Percentiles rank a stretch among this genome's conserved stretches.
phyloP scores from a whole-genome alignment of 2,888 invertebrate genomes.

The Diaprepes abbreviatus region DNA sequence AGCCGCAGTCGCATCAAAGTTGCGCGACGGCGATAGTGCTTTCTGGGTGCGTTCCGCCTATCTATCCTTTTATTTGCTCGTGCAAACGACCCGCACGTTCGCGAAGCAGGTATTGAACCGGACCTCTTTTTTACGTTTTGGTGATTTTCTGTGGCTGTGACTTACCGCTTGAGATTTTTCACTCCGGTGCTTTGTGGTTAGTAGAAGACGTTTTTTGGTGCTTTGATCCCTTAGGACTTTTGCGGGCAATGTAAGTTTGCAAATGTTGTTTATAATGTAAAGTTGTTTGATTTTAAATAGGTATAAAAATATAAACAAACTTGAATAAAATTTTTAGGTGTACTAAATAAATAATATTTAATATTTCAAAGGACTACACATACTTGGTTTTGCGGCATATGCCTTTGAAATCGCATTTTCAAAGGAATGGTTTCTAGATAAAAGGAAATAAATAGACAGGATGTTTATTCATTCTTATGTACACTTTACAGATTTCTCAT shows the following conservation, averaged over 20 bases:
- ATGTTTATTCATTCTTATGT: constrained; percentile 7
- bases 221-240: neutral
- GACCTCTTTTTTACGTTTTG: constrained; percentile 44
- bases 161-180: constrained; percentile 23
- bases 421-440: neutral
- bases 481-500: neutral
- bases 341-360: too few relatives aligned
- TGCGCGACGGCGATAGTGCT: constrained; percentile 15
- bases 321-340: too few relatives aligned
- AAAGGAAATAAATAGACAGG: constrained; percentile 2
- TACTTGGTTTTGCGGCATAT: neutral
- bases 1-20: constrained; percentile 41
- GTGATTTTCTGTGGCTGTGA: constrained; percentile 38
- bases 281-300: too few relatives aligned
- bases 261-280: too few relatives aligned
- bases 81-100: constrained; percentile 25
- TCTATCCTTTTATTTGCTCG: constrained; percentile 22
- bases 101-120: constrained; percentile 36
- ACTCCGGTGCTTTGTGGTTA: neutral
- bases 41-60: constrained; percentile 8
- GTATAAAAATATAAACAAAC: too few relatives aligned
- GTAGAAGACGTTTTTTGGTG: too few relatives aligned
- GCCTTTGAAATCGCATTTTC: neutral
- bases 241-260: constrained; percentile 13
- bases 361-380: too few relatives aligned